Base-by-base conservation (phyloP, 2,797 vertebrate species). In the Momotus momota region DNA sequence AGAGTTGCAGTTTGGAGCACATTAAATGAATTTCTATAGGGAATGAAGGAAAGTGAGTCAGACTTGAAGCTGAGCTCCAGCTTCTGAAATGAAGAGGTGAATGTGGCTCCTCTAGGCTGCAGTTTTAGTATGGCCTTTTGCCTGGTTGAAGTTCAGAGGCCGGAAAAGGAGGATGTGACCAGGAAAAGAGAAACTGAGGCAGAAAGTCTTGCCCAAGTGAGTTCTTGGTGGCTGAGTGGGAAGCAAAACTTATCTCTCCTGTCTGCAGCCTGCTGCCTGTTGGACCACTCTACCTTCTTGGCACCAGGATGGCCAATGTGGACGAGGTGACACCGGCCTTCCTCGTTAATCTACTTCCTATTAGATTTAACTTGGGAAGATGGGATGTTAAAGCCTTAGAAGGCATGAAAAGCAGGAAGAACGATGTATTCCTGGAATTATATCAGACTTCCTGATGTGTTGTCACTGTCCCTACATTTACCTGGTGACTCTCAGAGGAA, bases 11-110 rank as follows among this genome's bases (percentile, higher is more conserved):
- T 0, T 1, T 23, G 35, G 62, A 46, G 66, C 2, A 2, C 1
- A 0, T n/a, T 1, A 1, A 52, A n/a, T 29, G 29, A 10, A 45
- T 69, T 90, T 77, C 92, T 71, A 3, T 6, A 12, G 74, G 48
- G 67, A 70, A 33, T 0, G 6, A 1, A 7, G 33, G 54, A 66
- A 75, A 51, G 38, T 0, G 1, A 13, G 19, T 0, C 6, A 35
- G 67, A 33, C 48, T 55, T 25, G 25, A n/a, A 60, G 40, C 20
- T 46, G 62, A 75, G 38, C 73, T 60, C 6, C 35, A 48, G 40
- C 40, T 60, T 75, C 58, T 60, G 45, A 25, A 43, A 29, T 3
- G 3, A 57, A 27, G 64, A 45, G 77, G 26, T 72, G 80, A 93
- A 19, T 1, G 4, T 14, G 71, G 33, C 60, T 93, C 25, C 66